These are phyloP conservation scores for Borostomias antarcticus DNA, from an alignment of 2,797 vertebrate species.

Conservation along the genomic window DNA sequence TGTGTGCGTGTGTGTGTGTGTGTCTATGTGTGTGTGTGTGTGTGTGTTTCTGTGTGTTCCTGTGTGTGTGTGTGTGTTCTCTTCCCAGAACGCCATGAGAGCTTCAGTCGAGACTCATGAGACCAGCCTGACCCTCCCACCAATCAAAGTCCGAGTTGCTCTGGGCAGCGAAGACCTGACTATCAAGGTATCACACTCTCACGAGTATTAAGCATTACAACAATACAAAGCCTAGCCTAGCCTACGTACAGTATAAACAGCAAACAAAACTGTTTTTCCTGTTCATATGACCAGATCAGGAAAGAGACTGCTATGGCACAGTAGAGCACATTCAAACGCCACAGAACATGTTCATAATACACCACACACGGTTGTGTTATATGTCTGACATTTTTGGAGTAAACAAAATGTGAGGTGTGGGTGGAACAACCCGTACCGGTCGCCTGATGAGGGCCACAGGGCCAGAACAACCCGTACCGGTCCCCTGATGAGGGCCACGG, in stretches of 20 bases:
- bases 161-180: constrained; percentile 93
- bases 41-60: not conserved
- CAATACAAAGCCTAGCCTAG: too few species aligned
- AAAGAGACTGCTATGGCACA: too few species aligned
- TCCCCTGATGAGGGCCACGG: too few species aligned
- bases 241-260: too few species aligned
- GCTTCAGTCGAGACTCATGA: constrained; percentile 96
- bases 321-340: too few species aligned
- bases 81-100: constrained; percentile 93
- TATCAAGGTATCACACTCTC: constrained; percentile 95
- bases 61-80: constrained; percentile 29
- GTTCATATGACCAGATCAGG: too few species aligned
- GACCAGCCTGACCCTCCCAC: constrained; percentile 78
- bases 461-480: too few species aligned
- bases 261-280: too few species aligned
- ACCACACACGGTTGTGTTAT: not conserved
- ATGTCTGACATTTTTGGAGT: not conserved
- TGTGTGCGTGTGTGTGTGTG: not conserved
- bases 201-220: not conserved
- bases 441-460: too few species aligned
- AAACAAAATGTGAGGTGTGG: not conserved
- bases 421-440: not conserved
- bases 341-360: too few species aligned
- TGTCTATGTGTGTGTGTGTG: constrained; percentile 8
- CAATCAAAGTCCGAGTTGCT: constrained; percentile 90